phyloP scores from a whole-genome alignment of 2,113 vertebrate species.

The Dasyprocta punctata region DNA sequence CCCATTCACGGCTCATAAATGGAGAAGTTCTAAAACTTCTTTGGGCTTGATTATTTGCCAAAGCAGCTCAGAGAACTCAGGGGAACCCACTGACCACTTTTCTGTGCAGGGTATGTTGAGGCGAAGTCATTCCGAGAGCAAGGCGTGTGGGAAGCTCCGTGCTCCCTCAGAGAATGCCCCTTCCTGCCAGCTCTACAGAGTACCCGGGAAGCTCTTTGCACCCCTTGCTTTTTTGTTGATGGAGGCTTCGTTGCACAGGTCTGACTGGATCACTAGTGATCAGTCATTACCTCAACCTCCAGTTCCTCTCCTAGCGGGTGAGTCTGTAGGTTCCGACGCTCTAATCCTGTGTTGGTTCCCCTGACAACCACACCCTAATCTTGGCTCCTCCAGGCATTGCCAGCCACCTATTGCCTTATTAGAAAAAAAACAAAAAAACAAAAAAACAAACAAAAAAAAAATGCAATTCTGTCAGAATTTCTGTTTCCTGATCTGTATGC shows the following conservation, averaged over 20 bases:
- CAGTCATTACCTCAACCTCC: background rate
- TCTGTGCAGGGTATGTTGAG: background rate
- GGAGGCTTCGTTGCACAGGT: background rate
- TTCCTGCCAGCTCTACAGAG: background rate
- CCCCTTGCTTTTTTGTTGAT: too few relatives aligned
- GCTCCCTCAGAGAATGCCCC: accelerated
- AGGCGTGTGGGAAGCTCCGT: background rate
- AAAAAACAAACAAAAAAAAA: too few relatives aligned
- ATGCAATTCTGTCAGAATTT: background rate
- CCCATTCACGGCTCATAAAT: background rate
- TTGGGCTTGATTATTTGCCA: background rate
- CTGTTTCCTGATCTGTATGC: background rate
- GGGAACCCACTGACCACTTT: background rate
- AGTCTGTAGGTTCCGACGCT: background rate
- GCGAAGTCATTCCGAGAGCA: background rate
- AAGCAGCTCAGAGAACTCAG: background rate
- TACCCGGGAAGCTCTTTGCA: background rate
- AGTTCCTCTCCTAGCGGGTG: accelerated
- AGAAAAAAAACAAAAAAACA: background rate
- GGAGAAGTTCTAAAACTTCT: background rate
- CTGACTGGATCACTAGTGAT: too few relatives aligned
- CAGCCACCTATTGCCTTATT: background rate
- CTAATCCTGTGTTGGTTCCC: background rate
- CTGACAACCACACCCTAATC: background rate
- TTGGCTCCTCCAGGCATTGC: background rate